These are phyloP conservation scores for Mesochorus sp. DNA, from an alignment of 2,888 invertebrate genomes.

Conservation along the genomic window DNA sequence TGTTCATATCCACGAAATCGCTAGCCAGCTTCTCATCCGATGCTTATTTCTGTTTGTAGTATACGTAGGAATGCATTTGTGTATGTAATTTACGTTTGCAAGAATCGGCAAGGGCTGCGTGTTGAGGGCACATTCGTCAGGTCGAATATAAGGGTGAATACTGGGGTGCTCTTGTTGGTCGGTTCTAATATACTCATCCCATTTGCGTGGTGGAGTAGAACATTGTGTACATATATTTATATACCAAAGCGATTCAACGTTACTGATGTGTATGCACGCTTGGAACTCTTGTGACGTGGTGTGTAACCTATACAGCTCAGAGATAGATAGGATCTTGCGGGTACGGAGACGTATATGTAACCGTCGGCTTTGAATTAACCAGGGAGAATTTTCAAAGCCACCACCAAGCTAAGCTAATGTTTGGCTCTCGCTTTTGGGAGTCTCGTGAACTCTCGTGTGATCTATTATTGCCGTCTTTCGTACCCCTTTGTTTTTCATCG, in stretches of 20 bases:
- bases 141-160: constrained; percentile 61
- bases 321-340: constrained; percentile 49
- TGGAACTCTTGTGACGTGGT: constrained; percentile 13
- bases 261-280: neutral
- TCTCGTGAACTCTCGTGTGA: constrained; percentile 19
- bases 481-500: constrained; percentile 52
- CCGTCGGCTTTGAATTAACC: constrained; percentile 41
- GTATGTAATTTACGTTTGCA: constrained; percentile 42
- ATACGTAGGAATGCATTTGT: constrained; percentile 39
- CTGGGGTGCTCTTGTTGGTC: constrained; percentile 52
- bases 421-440: neutral
- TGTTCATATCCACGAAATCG: neutral
- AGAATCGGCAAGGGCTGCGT: constrained; percentile 67
- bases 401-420: neutral
- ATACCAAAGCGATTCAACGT: neutral
- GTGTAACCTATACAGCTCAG: neutral
- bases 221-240: constrained; percentile 14
- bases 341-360: constrained; percentile 15
- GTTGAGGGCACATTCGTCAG: constrained; percentile 76
- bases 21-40: neutral
- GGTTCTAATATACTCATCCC: constrained; percentile 75
- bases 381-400: constrained; percentile 43
- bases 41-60: constrained; percentile 36
- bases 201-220: constrained; percentile 25
- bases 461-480: constrained; percentile 45